phyloP scores from a whole-genome alignment of 1,140 invertebrate species.

The Coelopa frigida region DNA sequence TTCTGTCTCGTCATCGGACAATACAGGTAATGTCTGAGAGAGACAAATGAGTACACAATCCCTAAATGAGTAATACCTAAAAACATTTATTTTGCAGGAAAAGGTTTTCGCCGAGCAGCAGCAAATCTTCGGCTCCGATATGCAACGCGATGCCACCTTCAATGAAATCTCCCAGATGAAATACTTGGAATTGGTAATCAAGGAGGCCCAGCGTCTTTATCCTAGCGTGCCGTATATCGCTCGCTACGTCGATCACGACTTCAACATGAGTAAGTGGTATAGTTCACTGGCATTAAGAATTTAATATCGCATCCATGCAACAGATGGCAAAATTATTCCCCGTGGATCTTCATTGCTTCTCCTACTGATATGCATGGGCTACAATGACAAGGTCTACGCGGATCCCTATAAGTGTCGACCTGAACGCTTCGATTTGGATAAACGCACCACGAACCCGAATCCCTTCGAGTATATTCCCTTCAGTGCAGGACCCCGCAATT shows the following conservation, averaged over 20 bases:
- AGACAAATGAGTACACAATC: too few species aligned
- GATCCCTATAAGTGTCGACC: constrained; percentile 70
- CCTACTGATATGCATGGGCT: constrained; percentile 22
- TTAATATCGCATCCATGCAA: neutral
- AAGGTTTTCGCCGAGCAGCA: constrained; percentile 49
- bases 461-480: constrained; percentile 57
- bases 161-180: constrained; percentile 58
- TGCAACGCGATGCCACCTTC: constrained; percentile 45
- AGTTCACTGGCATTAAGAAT: neutral
- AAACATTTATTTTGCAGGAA: constrained; percentile 27
- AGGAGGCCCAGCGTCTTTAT: constrained; percentile 55
- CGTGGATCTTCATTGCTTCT: constrained; percentile 26
- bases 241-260: constrained; percentile 39
- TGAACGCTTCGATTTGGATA: constrained; percentile 57
- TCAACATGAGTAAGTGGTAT: constrained; percentile 24
- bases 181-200: constrained; percentile 60
- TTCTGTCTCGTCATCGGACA: constrained; percentile 33
- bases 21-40: constrained; percentile 26
- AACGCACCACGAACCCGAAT: constrained; percentile 37
- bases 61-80: too few species aligned
- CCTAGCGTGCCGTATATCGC: constrained; percentile 62
- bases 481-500: constrained; percentile 39
- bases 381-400: constrained; percentile 50
- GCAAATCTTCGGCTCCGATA: constrained; percentile 45
- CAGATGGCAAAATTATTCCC: constrained; percentile 28